These are phyloP conservation scores for Pollimyrus isidori DNA, from an alignment of 2,113 vertebrate species.

Conservation along the genomic window DNA sequence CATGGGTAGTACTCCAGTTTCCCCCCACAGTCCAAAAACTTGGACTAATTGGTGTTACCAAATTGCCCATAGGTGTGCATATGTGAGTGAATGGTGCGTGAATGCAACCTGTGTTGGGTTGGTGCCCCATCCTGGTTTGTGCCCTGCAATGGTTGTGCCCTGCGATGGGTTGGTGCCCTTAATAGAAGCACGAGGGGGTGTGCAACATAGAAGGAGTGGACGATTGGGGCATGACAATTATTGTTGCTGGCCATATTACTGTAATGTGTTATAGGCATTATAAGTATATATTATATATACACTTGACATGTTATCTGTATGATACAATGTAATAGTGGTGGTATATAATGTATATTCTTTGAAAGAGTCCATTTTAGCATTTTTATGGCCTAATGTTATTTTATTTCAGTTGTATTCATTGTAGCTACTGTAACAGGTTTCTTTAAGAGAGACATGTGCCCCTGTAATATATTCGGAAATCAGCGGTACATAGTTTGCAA, in stretches of 20 bases:
- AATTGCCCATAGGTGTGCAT: too few relatives aligned
- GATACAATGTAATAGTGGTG: not conserved
- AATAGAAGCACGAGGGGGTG: too few relatives aligned
- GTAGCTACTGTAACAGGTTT: constrained; percentile 3
- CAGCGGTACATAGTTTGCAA: not conserved
- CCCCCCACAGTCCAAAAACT: too few relatives aligned
- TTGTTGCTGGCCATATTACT: not conserved
- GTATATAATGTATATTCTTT: not conserved
- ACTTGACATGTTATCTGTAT: not conserved
- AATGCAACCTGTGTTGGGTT: too few relatives aligned
- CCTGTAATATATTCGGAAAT: not conserved
- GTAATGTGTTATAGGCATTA: not conserved
- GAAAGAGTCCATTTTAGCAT: not conserved
- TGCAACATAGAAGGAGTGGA: too few relatives aligned
- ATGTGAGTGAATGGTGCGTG: too few relatives aligned
- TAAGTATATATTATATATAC: not conserved
- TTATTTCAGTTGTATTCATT: not conserved
- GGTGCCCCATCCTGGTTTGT: too few relatives aligned
- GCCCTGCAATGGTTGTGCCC: too few relatives aligned
- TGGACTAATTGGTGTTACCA: too few relatives aligned
- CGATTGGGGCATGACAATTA: not conserved
- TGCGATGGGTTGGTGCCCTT: too few relatives aligned
- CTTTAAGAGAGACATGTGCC: not conserved
- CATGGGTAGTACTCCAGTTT: too few relatives aligned
- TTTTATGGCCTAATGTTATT: not conserved